Conservation (phyloP, 2,113 vertebrate species). For the Lamprotornis superbus region DNA sequence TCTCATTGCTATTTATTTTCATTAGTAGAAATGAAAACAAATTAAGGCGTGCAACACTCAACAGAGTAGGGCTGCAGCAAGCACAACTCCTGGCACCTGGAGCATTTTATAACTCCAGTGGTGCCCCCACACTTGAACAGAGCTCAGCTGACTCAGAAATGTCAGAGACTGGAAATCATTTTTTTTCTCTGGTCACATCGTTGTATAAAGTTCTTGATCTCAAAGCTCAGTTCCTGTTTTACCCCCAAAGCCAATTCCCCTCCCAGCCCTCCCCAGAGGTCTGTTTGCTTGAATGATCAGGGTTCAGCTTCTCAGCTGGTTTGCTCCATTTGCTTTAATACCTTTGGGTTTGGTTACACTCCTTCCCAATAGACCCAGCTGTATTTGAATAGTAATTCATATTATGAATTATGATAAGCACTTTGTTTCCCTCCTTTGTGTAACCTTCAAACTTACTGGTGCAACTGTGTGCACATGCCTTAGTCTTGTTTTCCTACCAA, state of each 20-base stretch:
- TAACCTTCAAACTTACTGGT: not conserved
- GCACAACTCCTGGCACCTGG: not conserved
- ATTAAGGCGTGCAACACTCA: conserved; percentile 30
- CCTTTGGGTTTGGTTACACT: not conserved
- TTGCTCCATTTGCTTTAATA: not conserved
- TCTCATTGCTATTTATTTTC: conserved; percentile 64
- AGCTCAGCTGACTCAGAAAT: not conserved
- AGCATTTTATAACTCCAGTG: not conserved
- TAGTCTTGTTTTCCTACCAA: not conserved
- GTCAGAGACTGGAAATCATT: not conserved
- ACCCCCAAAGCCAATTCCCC: not conserved
- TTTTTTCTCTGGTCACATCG: not conserved
- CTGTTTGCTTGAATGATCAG: not conserved
- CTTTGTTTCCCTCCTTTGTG: not conserved
- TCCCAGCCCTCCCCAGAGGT: not conserved
- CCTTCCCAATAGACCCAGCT: not conserved
- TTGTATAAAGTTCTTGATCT: not conserved
- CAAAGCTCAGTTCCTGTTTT: not conserved
- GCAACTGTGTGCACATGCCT: not conserved
- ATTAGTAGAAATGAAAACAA: conserved; percentile 66
- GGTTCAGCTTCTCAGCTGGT: not conserved
- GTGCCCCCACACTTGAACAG: not conserved
- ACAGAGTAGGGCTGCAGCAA: conserved; percentile 3
- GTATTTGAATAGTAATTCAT: not conserved
- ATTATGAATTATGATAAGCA: not conserved